phyloP scores from a whole-genome alignment of 2,888 invertebrate species.

The Galerucella pusilla region DNA sequence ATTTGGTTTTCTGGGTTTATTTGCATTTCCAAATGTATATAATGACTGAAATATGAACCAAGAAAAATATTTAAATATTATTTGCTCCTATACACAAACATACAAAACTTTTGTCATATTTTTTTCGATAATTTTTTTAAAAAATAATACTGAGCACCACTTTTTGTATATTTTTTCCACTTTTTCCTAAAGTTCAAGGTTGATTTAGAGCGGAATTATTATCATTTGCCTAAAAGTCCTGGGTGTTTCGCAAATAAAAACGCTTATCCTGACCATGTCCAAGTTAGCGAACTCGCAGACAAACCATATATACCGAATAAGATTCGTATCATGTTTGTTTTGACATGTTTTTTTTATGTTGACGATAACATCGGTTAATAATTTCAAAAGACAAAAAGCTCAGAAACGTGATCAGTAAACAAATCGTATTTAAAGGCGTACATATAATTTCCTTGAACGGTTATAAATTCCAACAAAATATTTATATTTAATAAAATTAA shows the following conservation, averaged over 20 bases:
- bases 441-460: not conserved
- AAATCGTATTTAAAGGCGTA: conserved; percentile 28
- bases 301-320: conserved; percentile 7
- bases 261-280: not conserved
- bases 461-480: not conserved
- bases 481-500: too few relatives aligned
- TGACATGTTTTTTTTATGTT: conserved; percentile 9
- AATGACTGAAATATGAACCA: too few relatives aligned
- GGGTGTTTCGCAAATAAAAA: not conserved
- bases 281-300: conserved; percentile 11
- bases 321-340: conserved; percentile 24
- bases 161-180: too few relatives aligned
- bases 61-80: too few relatives aligned
- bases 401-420: conserved; percentile 40
- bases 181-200: too few relatives aligned
- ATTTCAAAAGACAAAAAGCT: conserved; percentile 30
- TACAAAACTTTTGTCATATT: too few relatives aligned
- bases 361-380: conserved; percentile 31
- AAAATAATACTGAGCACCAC: too few relatives aligned
- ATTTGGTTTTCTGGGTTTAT: too few relatives aligned
- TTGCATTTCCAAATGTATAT: too few relatives aligned
- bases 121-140: too few relatives aligned
- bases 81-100: too few relatives aligned
- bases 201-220: not conserved
- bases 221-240: not conserved